phyloP scores from a whole-genome alignment of 2,797 vertebrate genomes.

The Thaleichthys pacificus region DNA sequence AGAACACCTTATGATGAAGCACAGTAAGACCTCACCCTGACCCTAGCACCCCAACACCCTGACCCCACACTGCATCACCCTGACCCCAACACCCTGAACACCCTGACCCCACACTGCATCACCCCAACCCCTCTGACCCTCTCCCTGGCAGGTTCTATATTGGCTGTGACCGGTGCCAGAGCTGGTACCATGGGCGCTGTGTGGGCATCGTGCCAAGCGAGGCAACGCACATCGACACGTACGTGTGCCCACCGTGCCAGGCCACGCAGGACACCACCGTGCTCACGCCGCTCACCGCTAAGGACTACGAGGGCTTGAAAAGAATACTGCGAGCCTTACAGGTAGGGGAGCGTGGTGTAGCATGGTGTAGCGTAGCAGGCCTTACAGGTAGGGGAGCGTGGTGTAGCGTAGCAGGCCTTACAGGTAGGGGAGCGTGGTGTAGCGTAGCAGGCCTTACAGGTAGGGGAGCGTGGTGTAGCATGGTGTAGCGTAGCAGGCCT shows the following conservation, averaged over 20 bases:
- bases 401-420: too few species aligned
- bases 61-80: too few species aligned
- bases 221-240: slow-evolving; percentile 95
- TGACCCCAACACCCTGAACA: too few species aligned
- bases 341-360: slow-evolving; percentile 64
- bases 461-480: too few species aligned
- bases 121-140: background rate
- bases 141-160: slow-evolving; percentile 90
- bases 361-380: too few species aligned
- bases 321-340: slow-evolving; percentile 93
- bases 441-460: too few species aligned
- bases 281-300: slow-evolving; percentile 93
- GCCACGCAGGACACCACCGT: slow-evolving; percentile 97
- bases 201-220: slow-evolving; percentile 98
- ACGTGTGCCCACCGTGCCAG: slow-evolving; percentile 97
- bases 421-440: too few species aligned
- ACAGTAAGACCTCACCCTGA: slow-evolving; percentile 77
- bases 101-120: too few species aligned
- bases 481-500: too few species aligned
- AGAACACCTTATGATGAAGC: slow-evolving; percentile 98
- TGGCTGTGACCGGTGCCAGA: slow-evolving; percentile 97
- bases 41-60: too few species aligned
- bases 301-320: slow-evolving; percentile 93
- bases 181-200: slow-evolving; percentile 98
- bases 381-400: too few species aligned